phyloP scores from a whole-genome alignment of 1,140 invertebrate genomes.

The Lithobius niger region DNA sequence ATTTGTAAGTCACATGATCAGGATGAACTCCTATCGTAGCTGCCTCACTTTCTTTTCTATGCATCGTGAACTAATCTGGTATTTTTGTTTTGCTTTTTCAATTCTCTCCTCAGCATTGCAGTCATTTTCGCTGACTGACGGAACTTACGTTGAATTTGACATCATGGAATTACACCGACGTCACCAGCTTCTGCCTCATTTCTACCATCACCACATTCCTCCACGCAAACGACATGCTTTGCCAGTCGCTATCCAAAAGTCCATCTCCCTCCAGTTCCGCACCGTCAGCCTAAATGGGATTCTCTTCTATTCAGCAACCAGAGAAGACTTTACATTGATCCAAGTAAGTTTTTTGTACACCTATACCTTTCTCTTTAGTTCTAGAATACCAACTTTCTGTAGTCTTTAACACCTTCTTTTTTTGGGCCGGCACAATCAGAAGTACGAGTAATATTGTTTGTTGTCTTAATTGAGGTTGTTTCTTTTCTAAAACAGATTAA shows the following conservation, averaged over 20 bases:
- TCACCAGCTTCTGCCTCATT: conserved; percentile 51
- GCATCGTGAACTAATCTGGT: no score
- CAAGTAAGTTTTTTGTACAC: conserved; percentile 39
- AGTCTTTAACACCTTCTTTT: not conserved
- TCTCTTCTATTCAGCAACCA: conserved; percentile 65
- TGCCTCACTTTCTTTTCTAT: no score
- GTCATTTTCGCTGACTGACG: conserved; percentile 59
- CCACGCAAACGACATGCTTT: not conserved
- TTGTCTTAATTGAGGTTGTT: no score
- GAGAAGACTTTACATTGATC: conserved; percentile 71
- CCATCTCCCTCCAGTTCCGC: conserved; percentile 63
- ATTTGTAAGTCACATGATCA: no score
- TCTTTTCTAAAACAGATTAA: no score
- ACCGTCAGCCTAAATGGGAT: conserved; percentile 60
- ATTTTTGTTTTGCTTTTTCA: no score
- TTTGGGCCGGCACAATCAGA: no score
- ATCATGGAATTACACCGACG: conserved; percentile 69
- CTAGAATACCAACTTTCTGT: not conserved
- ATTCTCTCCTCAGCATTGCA: conserved; percentile 43
- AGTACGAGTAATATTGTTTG: no score
- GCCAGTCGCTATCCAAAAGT: conserved; percentile 41
- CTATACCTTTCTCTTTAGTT: not conserved
- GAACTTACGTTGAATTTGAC: conserved; percentile 60
- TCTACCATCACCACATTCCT: not conserved
- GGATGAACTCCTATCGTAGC: no score